phyloP scores from a whole-genome alignment of 2,888 invertebrate species.

The Archaeoteleia sp. region DNA sequence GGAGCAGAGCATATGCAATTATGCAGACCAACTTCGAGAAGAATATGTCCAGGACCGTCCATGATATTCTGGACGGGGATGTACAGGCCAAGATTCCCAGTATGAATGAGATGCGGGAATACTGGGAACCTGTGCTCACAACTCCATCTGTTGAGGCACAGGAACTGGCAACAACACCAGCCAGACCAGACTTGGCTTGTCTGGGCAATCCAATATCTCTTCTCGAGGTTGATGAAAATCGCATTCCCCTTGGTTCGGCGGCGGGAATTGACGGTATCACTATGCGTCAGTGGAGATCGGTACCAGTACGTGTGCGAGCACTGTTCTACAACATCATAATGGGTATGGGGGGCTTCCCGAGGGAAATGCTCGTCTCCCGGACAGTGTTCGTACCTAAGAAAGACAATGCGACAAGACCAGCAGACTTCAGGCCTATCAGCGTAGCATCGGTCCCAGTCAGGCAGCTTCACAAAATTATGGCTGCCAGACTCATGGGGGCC shows the following conservation, averaged over 20 bases:
- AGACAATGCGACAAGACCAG: neutral
- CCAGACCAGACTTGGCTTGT: conserved; percentile 2
- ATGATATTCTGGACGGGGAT: too few relatives aligned
- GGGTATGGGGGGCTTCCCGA: conserved; percentile 3
- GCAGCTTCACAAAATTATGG: conserved; percentile 48
- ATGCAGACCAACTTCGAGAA: too few relatives aligned
- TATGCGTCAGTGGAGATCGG: conserved; percentile 47
- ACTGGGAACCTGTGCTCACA: too few relatives aligned
- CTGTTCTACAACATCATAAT: conserved; percentile 17
- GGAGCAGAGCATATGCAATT: too few relatives aligned
- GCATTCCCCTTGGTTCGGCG: conserved; percentile 33
- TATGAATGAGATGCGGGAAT: too few relatives aligned
- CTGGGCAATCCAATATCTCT: conserved; percentile 31
- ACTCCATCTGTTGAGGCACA: too few relatives aligned
- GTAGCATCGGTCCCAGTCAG: conserved; percentile 33
- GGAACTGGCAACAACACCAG: too few relatives aligned
- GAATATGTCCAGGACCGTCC: too few relatives aligned
- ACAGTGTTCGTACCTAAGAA: conserved; percentile 36
- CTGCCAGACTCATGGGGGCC: conserved; percentile 1
- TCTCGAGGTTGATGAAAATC: conserved; percentile 40
- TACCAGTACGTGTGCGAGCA: conserved; percentile 14
- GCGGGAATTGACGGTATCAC: conserved; percentile 57
- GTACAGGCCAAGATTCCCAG: too few relatives aligned
- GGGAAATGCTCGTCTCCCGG: conserved; percentile 59
- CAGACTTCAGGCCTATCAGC: conserved; percentile 17